These are phyloP conservation scores for Thera britannica DNA, from an alignment of 2,888 invertebrate genomes.

Conservation along the genomic window DNA sequence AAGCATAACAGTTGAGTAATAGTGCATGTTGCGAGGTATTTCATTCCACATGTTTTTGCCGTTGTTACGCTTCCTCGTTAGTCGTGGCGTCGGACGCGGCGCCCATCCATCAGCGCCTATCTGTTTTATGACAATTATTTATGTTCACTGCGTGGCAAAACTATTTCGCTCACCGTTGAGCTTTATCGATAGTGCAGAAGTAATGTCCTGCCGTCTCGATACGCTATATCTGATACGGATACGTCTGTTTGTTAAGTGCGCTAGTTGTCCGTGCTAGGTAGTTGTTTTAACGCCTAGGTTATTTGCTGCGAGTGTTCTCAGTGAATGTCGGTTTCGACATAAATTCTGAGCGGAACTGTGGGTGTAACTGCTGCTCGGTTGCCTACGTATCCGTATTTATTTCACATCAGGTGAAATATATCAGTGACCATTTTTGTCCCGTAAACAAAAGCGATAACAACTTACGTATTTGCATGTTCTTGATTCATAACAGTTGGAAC, in stretches of 20 bases:
- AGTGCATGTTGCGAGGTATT: slow-evolving; percentile 38
- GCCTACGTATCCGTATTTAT: slow-evolving; percentile 75
- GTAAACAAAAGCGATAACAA: slow-evolving; percentile 54
- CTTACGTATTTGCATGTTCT: slow-evolving; percentile 36
- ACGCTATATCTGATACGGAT: slow-evolving; percentile 82
- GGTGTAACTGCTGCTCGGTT: slow-evolving; percentile 79
- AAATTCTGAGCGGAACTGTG: slow-evolving; percentile 81
- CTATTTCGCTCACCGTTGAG: slow-evolving; percentile 83
- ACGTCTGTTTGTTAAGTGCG: slow-evolving; percentile 84
- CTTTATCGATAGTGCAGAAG: slow-evolving; percentile 83
- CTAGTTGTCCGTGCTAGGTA: slow-evolving; percentile 73
- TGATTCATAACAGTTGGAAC: background rate
- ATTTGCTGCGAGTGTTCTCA: slow-evolving; percentile 80
- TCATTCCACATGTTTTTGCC: slow-evolving; percentile 36
- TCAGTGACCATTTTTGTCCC: slow-evolving; percentile 61
- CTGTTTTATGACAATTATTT: slow-evolving; percentile 84
- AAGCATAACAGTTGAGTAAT: slow-evolving; percentile 26
- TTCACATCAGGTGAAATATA: slow-evolving; percentile 70
- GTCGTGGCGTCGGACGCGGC: slow-evolving; percentile 51
- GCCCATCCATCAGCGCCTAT: slow-evolving; percentile 80
- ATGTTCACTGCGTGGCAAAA: slow-evolving; percentile 78
- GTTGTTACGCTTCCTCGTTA: slow-evolving; percentile 68
- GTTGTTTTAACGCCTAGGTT: slow-evolving; percentile 83
- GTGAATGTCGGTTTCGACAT: slow-evolving; percentile 81
- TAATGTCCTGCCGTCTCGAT: slow-evolving; percentile 81